A percentile compares a stretch with the other conserved stretches of the same genome.
These are phyloP conservation scores for Nannospalax galili DNA, from an alignment of 2,113 vertebrate genomes.

Conservation along the genomic window DNA sequence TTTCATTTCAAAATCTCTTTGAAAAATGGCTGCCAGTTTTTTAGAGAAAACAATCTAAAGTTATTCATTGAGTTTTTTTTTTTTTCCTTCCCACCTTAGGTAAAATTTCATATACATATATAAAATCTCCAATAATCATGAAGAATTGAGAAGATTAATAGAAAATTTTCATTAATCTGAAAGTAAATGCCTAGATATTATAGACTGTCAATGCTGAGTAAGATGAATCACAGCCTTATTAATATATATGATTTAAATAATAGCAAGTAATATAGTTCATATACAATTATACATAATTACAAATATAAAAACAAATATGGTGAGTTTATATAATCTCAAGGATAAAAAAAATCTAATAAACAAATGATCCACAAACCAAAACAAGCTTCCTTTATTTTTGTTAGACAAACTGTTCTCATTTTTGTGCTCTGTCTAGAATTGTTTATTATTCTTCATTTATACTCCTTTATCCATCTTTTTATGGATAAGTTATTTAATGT, in stretches of 20 bases:
- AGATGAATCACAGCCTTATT: not conserved
- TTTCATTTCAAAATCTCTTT: not conserved
- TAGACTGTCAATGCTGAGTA: not conserved
- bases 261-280: not conserved
- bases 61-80: not conserved
- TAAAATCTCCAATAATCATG: not conserved
- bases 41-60: not conserved
- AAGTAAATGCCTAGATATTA: not conserved
- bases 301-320: not conserved
- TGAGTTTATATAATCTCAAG: not conserved
- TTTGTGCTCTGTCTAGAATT: too few relatives aligned
- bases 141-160: not conserved
- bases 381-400: too few relatives aligned
- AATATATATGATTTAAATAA: not conserved
- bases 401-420: too few relatives aligned
- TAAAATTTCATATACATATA: too few relatives aligned
- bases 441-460: too few relatives aligned
- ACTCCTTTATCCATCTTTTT: too few relatives aligned
- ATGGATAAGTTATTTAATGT: too few relatives aligned
- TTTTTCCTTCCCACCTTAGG: too few relatives aligned
- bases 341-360: not conserved
- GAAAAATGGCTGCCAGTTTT: too few relatives aligned
- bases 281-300: not conserved
- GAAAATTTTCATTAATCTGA: not conserved
- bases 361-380: too few relatives aligned